Conservation (phyloP, 2,797 vertebrate genomes). For the Bradypodion pumilum region DNA sequence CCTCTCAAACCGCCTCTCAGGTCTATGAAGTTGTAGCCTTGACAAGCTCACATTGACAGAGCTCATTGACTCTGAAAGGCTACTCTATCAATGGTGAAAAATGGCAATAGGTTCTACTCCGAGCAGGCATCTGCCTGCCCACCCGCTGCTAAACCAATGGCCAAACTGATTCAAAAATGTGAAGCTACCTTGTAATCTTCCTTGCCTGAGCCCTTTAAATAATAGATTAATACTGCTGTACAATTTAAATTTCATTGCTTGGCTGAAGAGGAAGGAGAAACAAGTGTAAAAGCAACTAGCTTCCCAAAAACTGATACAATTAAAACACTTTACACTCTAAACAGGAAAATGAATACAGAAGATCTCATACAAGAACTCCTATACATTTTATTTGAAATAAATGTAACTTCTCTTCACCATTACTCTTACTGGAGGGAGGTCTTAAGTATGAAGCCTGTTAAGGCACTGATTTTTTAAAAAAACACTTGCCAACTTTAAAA, state of each 20-base stretch:
- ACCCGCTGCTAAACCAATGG: conserved; percentile 89
- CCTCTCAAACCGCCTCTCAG: conserved; percentile 95
- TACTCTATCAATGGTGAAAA: conserved; percentile 96
- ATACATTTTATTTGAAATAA: not conserved
- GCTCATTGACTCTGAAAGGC: conserved; percentile 99
- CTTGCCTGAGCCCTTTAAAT: conserved; percentile 77
- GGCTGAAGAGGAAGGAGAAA: conserved; percentile 54
- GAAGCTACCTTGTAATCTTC: conserved; percentile 84
- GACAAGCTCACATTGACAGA: conserved; percentile 96
- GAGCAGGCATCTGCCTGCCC: conserved; percentile 94
- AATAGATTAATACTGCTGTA: conserved; percentile 81
- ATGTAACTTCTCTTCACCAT: conserved; percentile 1
- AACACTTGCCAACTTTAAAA: conserved; percentile 30
- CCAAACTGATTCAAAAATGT: conserved; percentile 80
- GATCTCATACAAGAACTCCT: not conserved
- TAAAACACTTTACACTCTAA: conserved; percentile 56
- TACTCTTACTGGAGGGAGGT: not conserved
- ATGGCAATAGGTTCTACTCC: conserved; percentile 87
- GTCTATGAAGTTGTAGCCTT: conserved; percentile 94
- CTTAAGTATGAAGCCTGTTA: conserved; percentile 5
- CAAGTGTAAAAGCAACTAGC: conserved; percentile 57
- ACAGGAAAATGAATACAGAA: conserved; percentile 55
- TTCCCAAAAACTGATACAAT: conserved; percentile 67
- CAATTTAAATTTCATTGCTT: conserved; percentile 77
- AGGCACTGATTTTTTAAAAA: conserved; percentile 18